Evolutionary conservation across 2,113 vertebrate species (phyloP).

Genomic region (Diphyllodes magnificus): DNA sequence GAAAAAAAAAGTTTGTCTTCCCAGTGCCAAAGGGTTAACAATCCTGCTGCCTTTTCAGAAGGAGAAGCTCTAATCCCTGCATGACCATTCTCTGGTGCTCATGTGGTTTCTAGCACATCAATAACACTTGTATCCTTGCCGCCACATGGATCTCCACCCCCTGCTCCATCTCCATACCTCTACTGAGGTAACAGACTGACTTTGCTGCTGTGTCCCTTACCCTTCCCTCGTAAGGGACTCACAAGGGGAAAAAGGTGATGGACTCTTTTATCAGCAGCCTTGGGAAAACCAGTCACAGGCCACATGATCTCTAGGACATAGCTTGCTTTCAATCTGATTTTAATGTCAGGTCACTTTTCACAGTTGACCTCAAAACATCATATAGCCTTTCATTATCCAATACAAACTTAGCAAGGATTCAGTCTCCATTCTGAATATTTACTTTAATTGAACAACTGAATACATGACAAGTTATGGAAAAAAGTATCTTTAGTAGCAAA

Average conservation of each 20-base stretch:
- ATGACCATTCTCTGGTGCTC: rapidly evolving
- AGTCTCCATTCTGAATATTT: neutral
- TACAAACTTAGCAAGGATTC: neutral
- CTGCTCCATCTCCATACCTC: neutral
- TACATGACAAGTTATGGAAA: neutral
- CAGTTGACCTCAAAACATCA: neutral
- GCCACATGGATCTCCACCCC: neutral
- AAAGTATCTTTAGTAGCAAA: neutral
- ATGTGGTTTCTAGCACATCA: neutral
- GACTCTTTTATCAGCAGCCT: neutral
- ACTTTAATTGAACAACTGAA: neutral
- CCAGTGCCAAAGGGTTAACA: neutral
- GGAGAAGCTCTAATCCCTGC: neutral
- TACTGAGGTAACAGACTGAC: neutral
- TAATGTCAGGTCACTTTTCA: neutral
- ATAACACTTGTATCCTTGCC: neutral
- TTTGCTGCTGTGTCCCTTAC: neutral
- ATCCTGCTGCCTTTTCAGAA: neutral
- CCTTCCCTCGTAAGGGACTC: rapidly evolving
- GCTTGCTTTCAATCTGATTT: neutral
- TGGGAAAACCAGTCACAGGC: neutral
- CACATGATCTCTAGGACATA: neutral
- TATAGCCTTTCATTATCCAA: neutral
- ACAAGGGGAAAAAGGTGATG: neutral
- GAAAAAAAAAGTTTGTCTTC: neutral